Base-by-base conservation (phyloP, 2,797 vertebrate species). In the Periparus ater region DNA sequence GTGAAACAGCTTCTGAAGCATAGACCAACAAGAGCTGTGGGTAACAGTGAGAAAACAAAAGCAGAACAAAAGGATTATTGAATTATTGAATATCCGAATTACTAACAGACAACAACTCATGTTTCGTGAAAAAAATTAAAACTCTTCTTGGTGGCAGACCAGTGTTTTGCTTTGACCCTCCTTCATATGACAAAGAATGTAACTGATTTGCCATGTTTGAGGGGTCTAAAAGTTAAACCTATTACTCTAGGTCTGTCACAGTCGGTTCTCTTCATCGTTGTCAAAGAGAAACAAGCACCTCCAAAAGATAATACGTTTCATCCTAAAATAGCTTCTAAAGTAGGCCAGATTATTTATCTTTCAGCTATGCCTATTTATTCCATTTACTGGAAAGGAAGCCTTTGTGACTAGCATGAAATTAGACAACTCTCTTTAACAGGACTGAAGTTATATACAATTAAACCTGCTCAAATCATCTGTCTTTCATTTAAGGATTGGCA, bases 281-380 rank as follows among this genome's bases (percentile, higher is more conserved):
- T 93, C 73, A 86, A 75, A 93, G 36, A 76, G 62, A 86, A 95
- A 91, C 40, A 81, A 84, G 47, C 51, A 91, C 88, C 93, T 95
- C 80, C 55, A 91, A 47, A 88, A 82, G 54, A 95, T 90, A 96
- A 84, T 81, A 86, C 0, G 0, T 85, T 95, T 94, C 78, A 88
- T 91, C 91, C 70, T 66, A 94, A 96, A 95, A 95, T 96, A 96
- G 85, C 60, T 95, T 70, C 83, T 84, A 90, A 95, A 96, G 90
- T 96, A 95, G 95, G 95, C 79, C 94, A 95, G 88, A 96, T 95
- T 95, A 96, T 95, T 95, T 94, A 91, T 94, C 89, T 95, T 95
- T 96, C 91, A 95, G 90, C 71, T 88, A 93, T 55, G 83, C 83
- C 85, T 96, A 84, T 94, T 95, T 90, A 94, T 94, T 88, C 83